Conservation (phyloP, 2,888 invertebrate genomes). For the Tricholauxania praeusta region DNA sequence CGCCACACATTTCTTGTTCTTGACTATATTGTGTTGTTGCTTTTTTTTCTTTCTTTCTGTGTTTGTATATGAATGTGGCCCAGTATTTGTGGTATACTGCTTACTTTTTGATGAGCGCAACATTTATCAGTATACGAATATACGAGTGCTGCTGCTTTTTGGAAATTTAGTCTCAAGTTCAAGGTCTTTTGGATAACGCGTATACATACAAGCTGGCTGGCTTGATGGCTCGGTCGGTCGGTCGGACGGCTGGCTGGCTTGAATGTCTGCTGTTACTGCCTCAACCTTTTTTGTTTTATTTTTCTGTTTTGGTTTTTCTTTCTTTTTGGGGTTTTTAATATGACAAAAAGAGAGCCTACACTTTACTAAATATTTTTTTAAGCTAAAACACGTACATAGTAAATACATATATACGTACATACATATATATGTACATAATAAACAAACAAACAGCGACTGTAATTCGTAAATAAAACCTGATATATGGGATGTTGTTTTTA, state of each 20-base stretch:
- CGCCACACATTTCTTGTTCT: conserved; percentile 21
- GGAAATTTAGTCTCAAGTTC: conserved; percentile 69
- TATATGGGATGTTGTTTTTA: too few species aligned
- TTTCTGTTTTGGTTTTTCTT: too few species aligned
- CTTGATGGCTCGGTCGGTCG: too few species aligned
- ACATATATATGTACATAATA: conserved; percentile 4
- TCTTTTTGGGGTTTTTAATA: background rate
- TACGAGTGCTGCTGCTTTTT: conserved; percentile 55
- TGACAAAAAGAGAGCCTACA: conserved; percentile 13
- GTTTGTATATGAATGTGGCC: conserved; percentile 38
- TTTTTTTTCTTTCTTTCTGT: conserved; percentile 33
- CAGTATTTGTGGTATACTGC: conserved; percentile 35
- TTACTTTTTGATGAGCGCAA: conserved; percentile 27
- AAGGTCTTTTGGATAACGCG: conserved; percentile 67
- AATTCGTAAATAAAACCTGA: background rate
- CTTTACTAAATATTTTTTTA: background rate
- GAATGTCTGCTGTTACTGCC: conserved; percentile 17
- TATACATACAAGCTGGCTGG: conserved; percentile 33
- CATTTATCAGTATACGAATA: conserved; percentile 32
- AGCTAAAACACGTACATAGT: background rate
- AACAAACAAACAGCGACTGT: background rate
- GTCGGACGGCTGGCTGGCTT: background rate
- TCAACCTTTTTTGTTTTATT: conserved; percentile 16
- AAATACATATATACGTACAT: background rate
- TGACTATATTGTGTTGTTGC: conserved; percentile 33